phyloP scores from a whole-genome alignment of 2,113 vertebrate genomes.

The Callospermophilus lateralis region DNA sequence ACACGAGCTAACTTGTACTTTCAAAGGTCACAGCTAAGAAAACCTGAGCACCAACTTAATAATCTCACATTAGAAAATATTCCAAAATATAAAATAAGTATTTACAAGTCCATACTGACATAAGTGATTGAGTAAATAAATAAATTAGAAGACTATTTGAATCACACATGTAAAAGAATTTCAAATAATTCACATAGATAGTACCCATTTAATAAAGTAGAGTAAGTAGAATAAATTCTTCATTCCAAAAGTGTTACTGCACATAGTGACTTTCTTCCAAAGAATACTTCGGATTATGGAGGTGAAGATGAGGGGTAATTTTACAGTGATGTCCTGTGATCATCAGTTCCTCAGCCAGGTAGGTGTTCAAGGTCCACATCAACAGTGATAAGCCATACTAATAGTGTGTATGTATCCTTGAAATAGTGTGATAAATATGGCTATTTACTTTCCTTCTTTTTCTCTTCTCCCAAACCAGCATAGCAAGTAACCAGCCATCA shows the following conservation, averaged over 20 bases:
- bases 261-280: background rate
- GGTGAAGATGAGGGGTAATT: rapidly evolving
- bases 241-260: background rate
- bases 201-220: background rate
- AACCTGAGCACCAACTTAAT: too few species aligned
- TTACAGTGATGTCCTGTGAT: background rate
- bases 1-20: background rate
- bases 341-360: background rate
- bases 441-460: too few species aligned
- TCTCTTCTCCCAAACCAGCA: background rate
- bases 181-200: background rate
- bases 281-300: background rate
- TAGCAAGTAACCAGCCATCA: background rate
- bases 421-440: background rate
- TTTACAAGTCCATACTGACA: too few species aligned
- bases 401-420: background rate
- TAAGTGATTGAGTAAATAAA: background rate
- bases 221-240: background rate
- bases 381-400: background rate
- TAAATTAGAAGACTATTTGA: background rate
- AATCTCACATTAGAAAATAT: too few species aligned
- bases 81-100: too few species aligned
- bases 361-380: too few species aligned
- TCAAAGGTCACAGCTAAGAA: background rate
- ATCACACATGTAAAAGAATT: background rate